Base-by-base conservation (phyloP, 2,113 vertebrate species). In the Albula glossodonta region DNA sequence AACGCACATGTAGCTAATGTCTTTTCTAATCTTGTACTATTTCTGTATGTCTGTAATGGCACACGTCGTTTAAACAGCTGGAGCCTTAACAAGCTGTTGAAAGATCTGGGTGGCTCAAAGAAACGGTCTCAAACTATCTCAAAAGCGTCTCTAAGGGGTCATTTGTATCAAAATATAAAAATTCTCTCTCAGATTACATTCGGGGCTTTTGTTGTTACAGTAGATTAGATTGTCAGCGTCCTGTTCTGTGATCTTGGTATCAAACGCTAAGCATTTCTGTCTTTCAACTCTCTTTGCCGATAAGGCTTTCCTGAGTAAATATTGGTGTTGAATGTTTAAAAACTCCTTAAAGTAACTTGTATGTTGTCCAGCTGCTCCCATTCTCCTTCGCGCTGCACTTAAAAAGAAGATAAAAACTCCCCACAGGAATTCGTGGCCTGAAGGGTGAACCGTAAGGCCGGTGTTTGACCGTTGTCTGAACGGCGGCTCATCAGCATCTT, bases 161-260 rank as follows among this genome's bases (percentile, higher is more conserved):
- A 31, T 31, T 74, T 22, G 60, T 66, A 10, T 19, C 5, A 74
- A 74, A 31, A n/a, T 77, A 63, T 63, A 77, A 15, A 15, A 84
- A 22, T 84, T 84, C n/a, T 51, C 31, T 60, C 41, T 84, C 51
- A 25, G 66, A 74, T 74, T 74, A 31, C 22, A 5, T 66, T n/a
- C 70, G 31, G 22, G 60, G 60, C 60, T 70, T 51, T 12, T 84
- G 60, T n/a, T 74, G n/a, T 51, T 74, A 83, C 63, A 52, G n/a
- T 70, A 74, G 11, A 31, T 84, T 25, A 84, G 13, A 84, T 17
- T 74, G 66, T 74, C n/a, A 9, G 53, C 22, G 51, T 84, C 49
- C 22, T 52, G 63, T n/a, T n/a, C 50, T 78, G 51, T 52, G 66
- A 53, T 84, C 83, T 31, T 22, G 66, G 51, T 31, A 74, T 74